Evolutionary conservation across 2,113 vertebrate genomes (phyloP).

Genomic region (Damaliscus lunatus): DNA sequence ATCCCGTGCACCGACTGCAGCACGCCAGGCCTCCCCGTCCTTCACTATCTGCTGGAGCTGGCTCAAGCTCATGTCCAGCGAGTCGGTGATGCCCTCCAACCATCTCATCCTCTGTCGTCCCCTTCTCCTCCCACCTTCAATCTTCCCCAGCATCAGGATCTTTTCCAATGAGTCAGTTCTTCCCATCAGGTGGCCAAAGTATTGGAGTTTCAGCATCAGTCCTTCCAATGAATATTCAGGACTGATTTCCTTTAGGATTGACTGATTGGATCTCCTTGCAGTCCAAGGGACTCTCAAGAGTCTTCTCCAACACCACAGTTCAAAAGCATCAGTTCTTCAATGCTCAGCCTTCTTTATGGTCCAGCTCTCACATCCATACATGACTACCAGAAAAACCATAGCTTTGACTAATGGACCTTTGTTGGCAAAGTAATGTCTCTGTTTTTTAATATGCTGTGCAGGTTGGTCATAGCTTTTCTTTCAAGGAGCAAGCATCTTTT

Average conservation of each 20-base stretch:
- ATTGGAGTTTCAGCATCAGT: not conserved
- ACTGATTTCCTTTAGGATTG: not conserved
- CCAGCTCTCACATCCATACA: not conserved
- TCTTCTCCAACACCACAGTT: not conserved
- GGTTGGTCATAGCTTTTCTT: not conserved
- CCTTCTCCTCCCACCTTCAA: not conserved
- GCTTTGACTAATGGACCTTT: not conserved
- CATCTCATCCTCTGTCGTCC: not conserved
- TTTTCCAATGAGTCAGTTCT: not conserved
- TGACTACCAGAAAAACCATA: not conserved
- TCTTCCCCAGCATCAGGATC: not conserved
- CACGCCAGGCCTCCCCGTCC: not conserved
- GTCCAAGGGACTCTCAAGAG: not conserved
- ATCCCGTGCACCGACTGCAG: not conserved
- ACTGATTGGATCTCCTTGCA: not conserved
- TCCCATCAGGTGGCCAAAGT: not conserved
- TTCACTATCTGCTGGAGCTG: not conserved
- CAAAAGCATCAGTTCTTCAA: not conserved
- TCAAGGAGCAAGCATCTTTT: not conserved
- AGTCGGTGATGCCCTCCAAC: not conserved
- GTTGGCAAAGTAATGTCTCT: not conserved
- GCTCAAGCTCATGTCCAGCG: not conserved
- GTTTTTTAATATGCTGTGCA: not conserved
- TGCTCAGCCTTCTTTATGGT: not conserved
- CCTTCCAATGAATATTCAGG: not conserved